Evolutionary conservation across 2,888 invertebrate species (phyloP).

Genomic region (Drosophila mimica): DNA sequence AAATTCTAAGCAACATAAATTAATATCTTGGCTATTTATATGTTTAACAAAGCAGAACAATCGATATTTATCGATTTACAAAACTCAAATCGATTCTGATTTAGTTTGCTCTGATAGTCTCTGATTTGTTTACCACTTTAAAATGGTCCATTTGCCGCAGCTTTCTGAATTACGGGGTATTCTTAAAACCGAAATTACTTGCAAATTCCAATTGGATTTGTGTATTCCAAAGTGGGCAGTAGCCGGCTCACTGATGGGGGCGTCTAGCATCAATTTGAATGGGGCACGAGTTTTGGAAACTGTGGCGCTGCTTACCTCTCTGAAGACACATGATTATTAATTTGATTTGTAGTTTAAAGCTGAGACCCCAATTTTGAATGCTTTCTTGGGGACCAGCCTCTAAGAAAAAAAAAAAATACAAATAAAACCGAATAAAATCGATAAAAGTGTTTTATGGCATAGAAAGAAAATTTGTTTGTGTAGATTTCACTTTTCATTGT

Average conservation of each 20-base stretch:
- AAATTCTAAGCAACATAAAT: background rate
- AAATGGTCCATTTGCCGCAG: accelerated
- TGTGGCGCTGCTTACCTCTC: background rate
- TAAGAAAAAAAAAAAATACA: background rate
- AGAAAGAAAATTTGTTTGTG: constrained; percentile 9
- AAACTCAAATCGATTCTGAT: background rate
- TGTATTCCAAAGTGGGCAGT: constrained; percentile 9
- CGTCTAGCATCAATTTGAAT: constrained; percentile 64
- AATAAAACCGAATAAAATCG: constrained; percentile 3
- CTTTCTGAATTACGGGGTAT: constrained; percentile 7
- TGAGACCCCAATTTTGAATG: constrained; percentile 50
- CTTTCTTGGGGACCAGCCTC: constrained; percentile 46
- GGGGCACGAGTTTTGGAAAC: constrained; percentile 61
- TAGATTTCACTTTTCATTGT: constrained; percentile 74
- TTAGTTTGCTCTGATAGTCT: background rate
- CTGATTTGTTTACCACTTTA: background rate
- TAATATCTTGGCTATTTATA: background rate
- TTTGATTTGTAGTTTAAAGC: constrained; percentile 72
- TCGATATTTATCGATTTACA: background rate
- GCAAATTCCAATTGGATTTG: constrained; percentile 41
- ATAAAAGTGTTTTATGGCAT: constrained; percentile 40
- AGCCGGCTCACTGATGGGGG: constrained; percentile 44
- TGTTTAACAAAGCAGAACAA: background rate
- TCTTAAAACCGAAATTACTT: constrained; percentile 26
- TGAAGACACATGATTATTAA: constrained; percentile 77